Evolutionary conservation across 1,140 invertebrate genomes (phyloP).

Genomic region (Andrena cerasifolii): DNA sequence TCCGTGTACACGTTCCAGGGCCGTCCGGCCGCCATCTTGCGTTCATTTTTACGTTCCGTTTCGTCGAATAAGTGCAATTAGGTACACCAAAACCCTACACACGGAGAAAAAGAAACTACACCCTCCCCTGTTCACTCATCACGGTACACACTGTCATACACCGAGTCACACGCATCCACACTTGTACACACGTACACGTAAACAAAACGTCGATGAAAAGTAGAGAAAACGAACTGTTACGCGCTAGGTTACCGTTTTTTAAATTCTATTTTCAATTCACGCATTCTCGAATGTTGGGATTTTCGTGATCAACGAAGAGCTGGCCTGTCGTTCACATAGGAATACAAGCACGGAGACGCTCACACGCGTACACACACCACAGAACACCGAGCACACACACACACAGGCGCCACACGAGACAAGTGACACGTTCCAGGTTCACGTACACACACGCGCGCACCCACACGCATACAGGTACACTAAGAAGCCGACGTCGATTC

Average conservation of each 20-base stretch:
- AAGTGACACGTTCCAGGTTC: not conserved
- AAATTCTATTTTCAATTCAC: constrained; percentile 82
- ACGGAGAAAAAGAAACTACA: constrained; percentile 53
- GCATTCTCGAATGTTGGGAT: constrained; percentile 81
- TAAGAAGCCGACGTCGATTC: constrained; percentile 62
- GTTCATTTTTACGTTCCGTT: constrained; percentile 80
- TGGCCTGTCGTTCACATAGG: constrained; percentile 81
- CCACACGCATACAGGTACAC: constrained; percentile 21
- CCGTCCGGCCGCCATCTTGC: constrained; percentile 79
- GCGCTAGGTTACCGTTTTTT: constrained; percentile 81
- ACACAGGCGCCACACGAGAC: not conserved
- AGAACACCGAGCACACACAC: not conserved
- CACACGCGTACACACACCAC: constrained; percentile 8
- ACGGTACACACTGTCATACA: constrained; percentile 52
- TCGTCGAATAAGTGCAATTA: constrained; percentile 83
- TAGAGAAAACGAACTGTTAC: constrained; percentile 78
- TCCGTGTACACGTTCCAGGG: constrained; percentile 73
- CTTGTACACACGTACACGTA: constrained; percentile 63
- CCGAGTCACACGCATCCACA: constrained; percentile 19
- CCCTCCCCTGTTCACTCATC: constrained; percentile 20
- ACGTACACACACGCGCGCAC: no score
- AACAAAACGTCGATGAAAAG: constrained; percentile 56
- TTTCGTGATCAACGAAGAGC: constrained; percentile 83
- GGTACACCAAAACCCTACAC: constrained; percentile 72
- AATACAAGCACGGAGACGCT: constrained; percentile 34